These are phyloP conservation scores for Teleogryllus oceanicus DNA, from an alignment of 2,888 invertebrate species.

Conservation along the genomic window DNA sequence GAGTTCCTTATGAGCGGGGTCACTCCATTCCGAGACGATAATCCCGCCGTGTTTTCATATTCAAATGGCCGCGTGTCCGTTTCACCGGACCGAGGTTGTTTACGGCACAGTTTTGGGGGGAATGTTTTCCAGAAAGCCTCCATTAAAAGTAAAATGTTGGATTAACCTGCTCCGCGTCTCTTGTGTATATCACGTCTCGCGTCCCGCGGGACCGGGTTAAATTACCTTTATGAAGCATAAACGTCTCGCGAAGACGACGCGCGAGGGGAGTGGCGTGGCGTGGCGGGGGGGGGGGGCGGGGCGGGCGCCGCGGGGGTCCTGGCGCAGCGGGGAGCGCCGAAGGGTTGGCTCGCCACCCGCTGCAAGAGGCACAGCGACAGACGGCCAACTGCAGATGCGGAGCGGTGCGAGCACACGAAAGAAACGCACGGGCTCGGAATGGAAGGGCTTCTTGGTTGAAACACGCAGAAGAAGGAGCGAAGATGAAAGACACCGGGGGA, in stretches of 20 bases:
- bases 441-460: too few relatives aligned
- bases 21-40: constrained; percentile 4
- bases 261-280: neutral
- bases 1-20: neutral
- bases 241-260: neutral
- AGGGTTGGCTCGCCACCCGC: too few relatives aligned
- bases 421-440: too few relatives aligned
- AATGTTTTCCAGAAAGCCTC: neutral
- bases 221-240: constrained; percentile 1
- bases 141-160: constrained; percentile 9
- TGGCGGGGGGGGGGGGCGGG: neutral
- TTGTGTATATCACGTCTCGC: neutral
- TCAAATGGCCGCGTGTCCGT: neutral
- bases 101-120: neutral
- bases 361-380: too few relatives aligned
- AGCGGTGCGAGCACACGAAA: too few relatives aligned
- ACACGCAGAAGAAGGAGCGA: too few relatives aligned
- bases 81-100: neutral
- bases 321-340: too few relatives aligned
- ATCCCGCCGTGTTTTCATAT: neutral
- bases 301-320: neutral
- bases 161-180: neutral
- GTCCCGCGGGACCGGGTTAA: neutral
- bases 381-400: too few relatives aligned
- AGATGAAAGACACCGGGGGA: too few relatives aligned